A percentile compares a stretch with the other conserved stretches of the same genome.
Conservation (phyloP, 2,797 vertebrate species). For the Micrastur ruficollis region DNA sequence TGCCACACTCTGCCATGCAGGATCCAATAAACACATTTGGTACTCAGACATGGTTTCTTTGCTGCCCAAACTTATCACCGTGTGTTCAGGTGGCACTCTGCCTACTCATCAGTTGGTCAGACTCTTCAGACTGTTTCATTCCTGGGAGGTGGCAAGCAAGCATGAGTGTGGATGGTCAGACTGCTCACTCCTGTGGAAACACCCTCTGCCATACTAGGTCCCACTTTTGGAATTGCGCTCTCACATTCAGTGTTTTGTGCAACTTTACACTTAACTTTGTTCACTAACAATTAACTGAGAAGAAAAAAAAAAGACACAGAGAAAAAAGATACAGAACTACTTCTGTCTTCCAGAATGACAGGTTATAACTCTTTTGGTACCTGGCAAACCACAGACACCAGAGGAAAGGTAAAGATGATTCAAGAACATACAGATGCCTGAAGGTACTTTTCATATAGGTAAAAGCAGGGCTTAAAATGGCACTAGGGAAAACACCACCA, state of each 20-base stretch:
- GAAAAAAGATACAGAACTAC: neutral
- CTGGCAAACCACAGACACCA: neutral
- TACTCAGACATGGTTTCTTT: slow-evolving; percentile 13
- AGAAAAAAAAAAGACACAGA: neutral
- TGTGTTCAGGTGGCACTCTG: slow-evolving; percentile 16
- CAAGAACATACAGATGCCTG: neutral
- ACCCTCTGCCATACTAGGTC: neutral
- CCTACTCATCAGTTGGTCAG: neutral
- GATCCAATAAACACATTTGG: neutral
- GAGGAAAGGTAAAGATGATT: neutral
- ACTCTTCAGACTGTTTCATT: neutral
- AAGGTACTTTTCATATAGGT: neutral
- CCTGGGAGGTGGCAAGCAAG: neutral
- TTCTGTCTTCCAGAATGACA: neutral
- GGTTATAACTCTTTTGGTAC: neutral
- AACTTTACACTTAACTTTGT: neutral
- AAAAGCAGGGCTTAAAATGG: neutral
- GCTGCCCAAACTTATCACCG: neutral
- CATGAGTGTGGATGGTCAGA: neutral
- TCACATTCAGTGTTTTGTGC: neutral
- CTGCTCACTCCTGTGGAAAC: neutral
- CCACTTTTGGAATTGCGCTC: accelerated
- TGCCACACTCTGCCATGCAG: neutral
- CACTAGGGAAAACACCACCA: neutral
- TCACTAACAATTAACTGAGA: neutral